A percentile compares a stretch with the other conserved stretches of the same genome.
phyloP scores from a whole-genome alignment of 92 coral and sea anemone genomes.

The Umimayanthus chanpuru region DNA sequence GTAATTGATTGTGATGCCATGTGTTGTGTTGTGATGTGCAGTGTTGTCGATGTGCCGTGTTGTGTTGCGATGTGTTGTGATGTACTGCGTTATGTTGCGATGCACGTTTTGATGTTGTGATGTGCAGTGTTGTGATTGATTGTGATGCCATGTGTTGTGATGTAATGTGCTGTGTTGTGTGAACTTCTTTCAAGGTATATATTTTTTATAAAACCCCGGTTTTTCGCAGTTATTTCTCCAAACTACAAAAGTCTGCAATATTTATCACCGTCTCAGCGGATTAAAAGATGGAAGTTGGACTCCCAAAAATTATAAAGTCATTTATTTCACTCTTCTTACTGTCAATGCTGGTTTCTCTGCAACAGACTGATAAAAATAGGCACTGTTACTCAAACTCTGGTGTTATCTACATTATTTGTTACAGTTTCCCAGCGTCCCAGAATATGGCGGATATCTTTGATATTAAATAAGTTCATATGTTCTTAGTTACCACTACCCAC shows the following conservation, averaged over 20 bases:
- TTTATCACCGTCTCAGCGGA: not conserved
- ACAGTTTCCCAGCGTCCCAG: not conserved
- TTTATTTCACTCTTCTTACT: slow-evolving; percentile 1
- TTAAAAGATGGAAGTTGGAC: not conserved
- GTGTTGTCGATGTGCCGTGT: no score
- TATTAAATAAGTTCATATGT: not conserved
- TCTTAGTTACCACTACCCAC: not conserved
- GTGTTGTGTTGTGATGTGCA: no score
- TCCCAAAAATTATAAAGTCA: not conserved
- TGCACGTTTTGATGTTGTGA: no score
- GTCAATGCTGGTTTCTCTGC: not conserved
- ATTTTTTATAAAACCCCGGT: no score
- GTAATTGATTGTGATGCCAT: no score
- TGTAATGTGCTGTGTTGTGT: no score
- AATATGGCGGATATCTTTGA: not conserved
- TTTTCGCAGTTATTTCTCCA: not conserved
- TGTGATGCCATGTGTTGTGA: no score
- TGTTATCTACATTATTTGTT: not conserved
- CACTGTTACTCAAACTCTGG: slow-evolving; percentile 19
- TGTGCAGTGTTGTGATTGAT: no score
- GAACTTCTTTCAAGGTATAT: no score
- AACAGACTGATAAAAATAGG: slow-evolving; percentile 35
- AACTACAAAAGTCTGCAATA: not conserved
- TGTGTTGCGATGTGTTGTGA: no score
- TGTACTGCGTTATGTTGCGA: no score